phyloP scores from a whole-genome alignment of 1,140 invertebrate genomes.

The Drosophila arawakana region DNA sequence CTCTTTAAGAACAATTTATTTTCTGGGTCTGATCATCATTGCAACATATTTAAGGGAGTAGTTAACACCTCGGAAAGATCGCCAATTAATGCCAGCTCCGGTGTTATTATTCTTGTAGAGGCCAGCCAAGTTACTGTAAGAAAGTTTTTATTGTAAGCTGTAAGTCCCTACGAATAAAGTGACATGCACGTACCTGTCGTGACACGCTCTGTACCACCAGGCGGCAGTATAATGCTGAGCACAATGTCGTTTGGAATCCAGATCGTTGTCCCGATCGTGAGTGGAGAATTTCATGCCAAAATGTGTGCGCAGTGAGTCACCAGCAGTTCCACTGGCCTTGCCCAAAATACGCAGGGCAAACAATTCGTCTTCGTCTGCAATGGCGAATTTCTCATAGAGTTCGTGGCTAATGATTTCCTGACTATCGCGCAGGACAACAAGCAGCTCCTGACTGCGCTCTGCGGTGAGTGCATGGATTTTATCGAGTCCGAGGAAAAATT shows the following conservation, averaged over 20 bases:
- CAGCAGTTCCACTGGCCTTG: conserved; percentile 32
- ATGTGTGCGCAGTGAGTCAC: conserved; percentile 44
- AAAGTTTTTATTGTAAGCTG: not conserved
- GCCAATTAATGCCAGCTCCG: conserved; percentile 53
- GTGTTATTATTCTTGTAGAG: conserved; percentile 31
- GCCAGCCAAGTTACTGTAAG: conserved; percentile 39
- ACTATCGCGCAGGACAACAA: conserved; percentile 85
- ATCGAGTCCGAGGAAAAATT: conserved; percentile 87
- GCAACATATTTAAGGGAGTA: conserved; percentile 50
- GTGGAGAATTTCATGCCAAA: conserved; percentile 43
- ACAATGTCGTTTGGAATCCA: not conserved
- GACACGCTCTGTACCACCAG: conserved; percentile 15
- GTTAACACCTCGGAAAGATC: conserved; percentile 36
- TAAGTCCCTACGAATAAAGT: not conserved
- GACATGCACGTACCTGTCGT: not conserved
- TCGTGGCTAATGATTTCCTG: conserved; percentile 20
- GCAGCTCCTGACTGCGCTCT: conserved; percentile 86
- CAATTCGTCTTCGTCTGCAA: conserved; percentile 22
- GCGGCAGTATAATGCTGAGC: conserved; percentile 1
- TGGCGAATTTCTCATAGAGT: conserved; percentile 38
- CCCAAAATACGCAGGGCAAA: conserved; percentile 32
- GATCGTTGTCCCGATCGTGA: not conserved
- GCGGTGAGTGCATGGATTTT: conserved; percentile 86
- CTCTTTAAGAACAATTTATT: not conserved
- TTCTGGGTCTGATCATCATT: conserved; percentile 58